phyloP scores from a whole-genome alignment of 2,888 invertebrate genomes.

The Lamellibrachia satsuma region DNA sequence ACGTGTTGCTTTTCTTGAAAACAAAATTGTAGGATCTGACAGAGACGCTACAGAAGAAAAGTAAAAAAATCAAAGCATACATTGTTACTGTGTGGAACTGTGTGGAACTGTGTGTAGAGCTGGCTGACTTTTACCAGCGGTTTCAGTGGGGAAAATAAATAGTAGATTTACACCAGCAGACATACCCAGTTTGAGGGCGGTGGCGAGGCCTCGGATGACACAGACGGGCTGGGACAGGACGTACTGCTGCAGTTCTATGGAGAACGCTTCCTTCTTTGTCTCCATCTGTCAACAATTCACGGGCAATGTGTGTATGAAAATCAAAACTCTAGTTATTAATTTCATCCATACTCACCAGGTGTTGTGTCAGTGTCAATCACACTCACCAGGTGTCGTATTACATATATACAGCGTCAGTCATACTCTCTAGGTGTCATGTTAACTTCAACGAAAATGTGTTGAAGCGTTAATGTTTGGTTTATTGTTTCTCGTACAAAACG shows the following conservation, averaged over 20 bases:
- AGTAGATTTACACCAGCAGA: neutral
- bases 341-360: neutral
- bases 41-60: too few species aligned
- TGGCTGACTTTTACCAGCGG: too few species aligned
- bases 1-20: too few species aligned
- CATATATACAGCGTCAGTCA: neutral
- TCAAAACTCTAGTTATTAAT: neutral
- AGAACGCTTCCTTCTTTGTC: constrained; percentile 96
- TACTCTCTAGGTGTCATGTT: neutral
- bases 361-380: neutral
- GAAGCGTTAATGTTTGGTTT: neutral
- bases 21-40: too few species aligned
- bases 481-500: too few species aligned
- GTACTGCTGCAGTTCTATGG: constrained; percentile 95
- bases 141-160: too few species aligned
- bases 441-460: neutral
- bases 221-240: constrained; percentile 97
- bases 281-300: constrained; percentile 75
- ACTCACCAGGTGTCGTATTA: neutral
- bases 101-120: too few species aligned
- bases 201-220: constrained; percentile 92
- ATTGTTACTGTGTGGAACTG: too few species aligned
- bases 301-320: neutral
- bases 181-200: constrained; percentile 85
- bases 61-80: too few species aligned